These are phyloP conservation scores for Nysson spinosus DNA, from an alignment of 2,888 invertebrate genomes.

Conservation along the genomic window DNA sequence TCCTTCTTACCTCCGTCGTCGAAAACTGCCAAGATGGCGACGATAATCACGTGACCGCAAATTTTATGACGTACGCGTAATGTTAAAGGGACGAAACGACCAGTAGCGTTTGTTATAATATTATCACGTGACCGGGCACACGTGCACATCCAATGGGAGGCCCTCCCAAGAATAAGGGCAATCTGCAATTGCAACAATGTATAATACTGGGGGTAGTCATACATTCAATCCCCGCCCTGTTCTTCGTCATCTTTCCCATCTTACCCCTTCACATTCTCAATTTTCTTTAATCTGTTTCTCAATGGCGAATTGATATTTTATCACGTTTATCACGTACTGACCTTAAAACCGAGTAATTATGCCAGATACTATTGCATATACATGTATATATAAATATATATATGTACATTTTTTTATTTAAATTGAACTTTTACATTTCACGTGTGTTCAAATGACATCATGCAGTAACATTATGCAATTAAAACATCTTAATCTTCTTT, in stretches of 20 bases:
- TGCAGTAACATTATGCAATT: no score
- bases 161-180: conserved; percentile 61
- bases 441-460: no score
- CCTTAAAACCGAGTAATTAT: no score
- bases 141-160: conserved; percentile 62
- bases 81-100: conserved; percentile 68
- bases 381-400: no score
- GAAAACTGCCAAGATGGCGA: conserved; percentile 73
- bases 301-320: neutral
- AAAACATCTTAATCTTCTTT: no score
- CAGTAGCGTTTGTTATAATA: conserved; percentile 56
- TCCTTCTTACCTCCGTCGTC: conserved; percentile 70
- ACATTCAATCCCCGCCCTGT: conserved; percentile 31
- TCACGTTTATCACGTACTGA: no score
- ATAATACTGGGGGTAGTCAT: conserved; percentile 37
- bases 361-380: no score
- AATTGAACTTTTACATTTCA: no score
- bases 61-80: conserved; percentile 69
- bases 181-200: conserved; percentile 55
- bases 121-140: conserved; percentile 61
- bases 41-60: conserved; percentile 69
- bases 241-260: conserved; percentile 20
- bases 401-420: no score
- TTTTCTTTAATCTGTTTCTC: neutral
- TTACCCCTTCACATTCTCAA: no score